phyloP scores from a whole-genome alignment of 2,113 vertebrate species.

The Hylia prasina region DNA sequence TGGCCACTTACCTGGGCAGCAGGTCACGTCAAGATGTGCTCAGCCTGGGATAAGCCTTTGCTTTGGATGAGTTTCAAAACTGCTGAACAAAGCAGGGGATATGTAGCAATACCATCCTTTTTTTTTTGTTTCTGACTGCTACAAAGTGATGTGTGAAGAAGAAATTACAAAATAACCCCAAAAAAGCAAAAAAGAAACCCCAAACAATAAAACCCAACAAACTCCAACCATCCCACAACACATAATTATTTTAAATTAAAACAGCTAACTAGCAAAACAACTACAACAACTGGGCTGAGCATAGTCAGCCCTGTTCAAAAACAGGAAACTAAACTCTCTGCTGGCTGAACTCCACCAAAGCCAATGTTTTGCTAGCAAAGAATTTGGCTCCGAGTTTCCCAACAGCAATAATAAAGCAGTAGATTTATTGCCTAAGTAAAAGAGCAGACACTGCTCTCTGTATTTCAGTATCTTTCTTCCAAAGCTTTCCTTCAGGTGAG shows the following conservation, averaged over 20 bases:
- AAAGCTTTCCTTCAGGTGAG: conserved; percentile 21
- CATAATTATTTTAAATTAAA: conserved; percentile 44
- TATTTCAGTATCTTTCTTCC: not conserved
- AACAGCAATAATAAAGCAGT: conserved; percentile 48
- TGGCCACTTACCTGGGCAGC: not conserved
- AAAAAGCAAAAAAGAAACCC: not conserved
- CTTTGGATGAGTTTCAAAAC: not conserved
- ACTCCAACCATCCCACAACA: not conserved
- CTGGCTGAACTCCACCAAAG: not conserved
- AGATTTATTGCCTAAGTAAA: conserved; percentile 44
- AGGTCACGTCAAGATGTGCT: rapidly evolving
- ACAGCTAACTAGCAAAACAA: conserved; percentile 7
- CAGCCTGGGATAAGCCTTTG: not conserved
- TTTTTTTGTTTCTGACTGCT: not conserved
- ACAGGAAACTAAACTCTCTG: conserved; percentile 43
- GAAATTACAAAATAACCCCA: not conserved
- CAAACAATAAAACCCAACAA: not conserved
- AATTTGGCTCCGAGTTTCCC: conserved; percentile 11
- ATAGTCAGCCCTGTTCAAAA: no score
- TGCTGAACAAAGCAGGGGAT: not conserved
- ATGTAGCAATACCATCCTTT: not conserved
- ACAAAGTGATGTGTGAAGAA: not conserved
- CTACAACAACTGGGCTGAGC: not conserved
- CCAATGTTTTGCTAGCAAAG: conserved; percentile 41
- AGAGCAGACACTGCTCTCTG: not conserved